These are phyloP conservation scores for Eretmocerus hayati DNA, from an alignment of 2,888 invertebrate species.

Conservation along the genomic window DNA sequence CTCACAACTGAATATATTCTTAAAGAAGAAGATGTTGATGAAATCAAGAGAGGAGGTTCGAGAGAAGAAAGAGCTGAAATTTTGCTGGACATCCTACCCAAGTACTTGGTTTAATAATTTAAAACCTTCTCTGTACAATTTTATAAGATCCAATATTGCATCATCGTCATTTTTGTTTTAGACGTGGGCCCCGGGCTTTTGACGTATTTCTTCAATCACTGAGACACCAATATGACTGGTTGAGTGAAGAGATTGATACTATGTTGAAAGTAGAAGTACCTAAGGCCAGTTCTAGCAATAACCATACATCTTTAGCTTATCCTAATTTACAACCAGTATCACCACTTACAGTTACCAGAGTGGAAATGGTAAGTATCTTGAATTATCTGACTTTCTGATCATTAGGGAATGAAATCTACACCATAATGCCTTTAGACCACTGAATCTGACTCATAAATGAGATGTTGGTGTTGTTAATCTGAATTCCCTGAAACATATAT, in stretches of 20 bases:
- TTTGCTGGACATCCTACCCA: slow-evolving; percentile 37
- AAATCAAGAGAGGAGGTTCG: slow-evolving; percentile 27
- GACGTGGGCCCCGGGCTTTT: slow-evolving; percentile 45
- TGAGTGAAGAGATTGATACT: slow-evolving; percentile 49
- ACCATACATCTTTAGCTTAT: slow-evolving; percentile 20
- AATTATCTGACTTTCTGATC: too few species aligned
- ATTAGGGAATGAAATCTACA: too few species aligned
- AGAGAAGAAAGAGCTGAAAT: slow-evolving; percentile 29
- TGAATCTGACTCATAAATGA: neutral
- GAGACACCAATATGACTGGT: slow-evolving; percentile 53
- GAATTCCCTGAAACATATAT: too few species aligned
- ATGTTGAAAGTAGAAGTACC: slow-evolving; percentile 25
- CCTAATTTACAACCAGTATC: slow-evolving; percentile 37
- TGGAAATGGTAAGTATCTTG: slow-evolving; percentile 32
- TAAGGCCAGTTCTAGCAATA: slow-evolving; percentile 17
- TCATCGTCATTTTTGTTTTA: slow-evolving; percentile 22
- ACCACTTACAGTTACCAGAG: slow-evolving; percentile 35
- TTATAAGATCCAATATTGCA: neutral
- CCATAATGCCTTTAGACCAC: neutral
- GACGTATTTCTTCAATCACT: slow-evolving; percentile 53
- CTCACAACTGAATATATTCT: slow-evolving; percentile 32
- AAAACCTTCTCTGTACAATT: neutral
- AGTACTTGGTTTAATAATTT: slow-evolving; percentile 27
- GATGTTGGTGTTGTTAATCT: too few species aligned
- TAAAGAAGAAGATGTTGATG: slow-evolving; percentile 30